These are phyloP conservation scores for Lamprologus speciosus DNA, from an alignment of 2,113 vertebrate genomes.

Conservation along the genomic window DNA sequence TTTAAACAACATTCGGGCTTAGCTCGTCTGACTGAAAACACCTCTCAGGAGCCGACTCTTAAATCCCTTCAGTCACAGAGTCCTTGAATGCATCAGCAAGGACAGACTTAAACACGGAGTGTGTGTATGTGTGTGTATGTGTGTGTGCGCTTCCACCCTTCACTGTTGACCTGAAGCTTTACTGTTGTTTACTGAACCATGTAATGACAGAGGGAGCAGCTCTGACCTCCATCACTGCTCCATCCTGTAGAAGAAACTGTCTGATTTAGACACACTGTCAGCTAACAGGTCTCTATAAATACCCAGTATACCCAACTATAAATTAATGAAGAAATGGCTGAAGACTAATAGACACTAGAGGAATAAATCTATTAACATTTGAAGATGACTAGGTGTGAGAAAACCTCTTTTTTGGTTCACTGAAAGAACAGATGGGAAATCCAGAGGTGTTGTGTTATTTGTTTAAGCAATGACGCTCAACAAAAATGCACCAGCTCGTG, in stretches of 20 bases:
- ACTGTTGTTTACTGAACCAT: constrained; percentile 28
- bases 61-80: constrained; percentile 5
- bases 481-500: not conserved
- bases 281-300: not conserved
- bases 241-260: not conserved
- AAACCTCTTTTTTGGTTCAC: not conserved
- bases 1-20: not conserved
- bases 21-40: not conserved
- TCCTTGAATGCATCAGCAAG: constrained; percentile 28
- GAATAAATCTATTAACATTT: not conserved
- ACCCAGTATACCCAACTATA: rapidly evolving
- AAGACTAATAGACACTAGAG: not conserved
- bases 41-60: not conserved
- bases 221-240: constrained; percentile 10
- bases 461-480: not conserved
- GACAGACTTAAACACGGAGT: not conserved
- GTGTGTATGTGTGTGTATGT: not conserved
- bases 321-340: not conserved
- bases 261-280: not conserved
- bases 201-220: constrained; percentile 13
- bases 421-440: not conserved
- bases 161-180: constrained; percentile 31
- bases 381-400: not conserved
- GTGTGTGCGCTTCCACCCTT: not conserved
- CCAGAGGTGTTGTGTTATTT: not conserved